Conservation (phyloP, 2,888 invertebrate species). For the Macrosiphum euphorbiae region DNA sequence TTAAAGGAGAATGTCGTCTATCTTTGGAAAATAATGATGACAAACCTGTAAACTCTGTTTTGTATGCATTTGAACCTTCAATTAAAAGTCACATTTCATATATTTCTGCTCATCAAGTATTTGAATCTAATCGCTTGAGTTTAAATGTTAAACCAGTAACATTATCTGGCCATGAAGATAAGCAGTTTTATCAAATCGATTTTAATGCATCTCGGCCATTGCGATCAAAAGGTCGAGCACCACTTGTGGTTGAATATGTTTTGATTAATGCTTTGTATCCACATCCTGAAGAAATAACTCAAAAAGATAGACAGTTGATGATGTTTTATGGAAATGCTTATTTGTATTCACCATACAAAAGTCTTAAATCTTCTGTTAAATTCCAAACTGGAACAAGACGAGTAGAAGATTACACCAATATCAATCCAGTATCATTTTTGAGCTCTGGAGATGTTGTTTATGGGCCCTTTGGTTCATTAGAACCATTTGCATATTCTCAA, state of each 20-base stretch:
- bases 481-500: constrained; percentile 75
- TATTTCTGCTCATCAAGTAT: constrained; percentile 59
- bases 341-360: constrained; percentile 85
- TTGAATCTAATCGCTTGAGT: constrained; percentile 55
- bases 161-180: constrained; percentile 50
- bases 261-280: constrained; percentile 84
- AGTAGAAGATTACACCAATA: constrained; percentile 85
- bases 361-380: constrained; percentile 84
- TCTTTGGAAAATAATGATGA: constrained; percentile 87
- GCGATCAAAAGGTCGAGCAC: constrained; percentile 54
- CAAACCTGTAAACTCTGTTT: constrained; percentile 78
- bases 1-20: constrained; percentile 84
- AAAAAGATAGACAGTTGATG: constrained; percentile 94
- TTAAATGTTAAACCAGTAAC: constrained; percentile 56
- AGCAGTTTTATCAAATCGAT: constrained; percentile 61
- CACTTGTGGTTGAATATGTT: constrained; percentile 76
- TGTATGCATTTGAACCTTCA: constrained; percentile 73
- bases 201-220: constrained; percentile 57
- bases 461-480: constrained; percentile 87
- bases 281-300: constrained; percentile 89
- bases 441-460: constrained; percentile 86
- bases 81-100: constrained; percentile 60
- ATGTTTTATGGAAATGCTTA: constrained; percentile 88
- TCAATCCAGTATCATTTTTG: constrained; percentile 81
- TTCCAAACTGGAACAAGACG: constrained; percentile 83